phyloP scores from a whole-genome alignment of 2,888 invertebrate genomes.

The Melolontha melolontha region DNA sequence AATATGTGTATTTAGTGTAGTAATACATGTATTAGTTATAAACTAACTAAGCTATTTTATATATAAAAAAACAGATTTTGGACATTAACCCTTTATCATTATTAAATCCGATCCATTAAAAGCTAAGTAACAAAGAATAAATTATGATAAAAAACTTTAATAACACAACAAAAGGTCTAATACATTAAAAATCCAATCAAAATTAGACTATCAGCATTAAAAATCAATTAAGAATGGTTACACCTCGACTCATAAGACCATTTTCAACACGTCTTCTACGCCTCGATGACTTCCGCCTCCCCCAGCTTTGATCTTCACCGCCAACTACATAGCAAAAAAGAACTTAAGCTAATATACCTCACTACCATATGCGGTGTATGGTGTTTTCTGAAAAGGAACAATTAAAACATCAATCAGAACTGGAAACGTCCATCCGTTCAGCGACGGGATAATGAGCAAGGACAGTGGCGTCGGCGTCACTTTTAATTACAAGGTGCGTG shows the following conservation, averaged over 20 bases:
- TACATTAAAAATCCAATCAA: constrained; percentile 28
- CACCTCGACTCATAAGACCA: constrained; percentile 22
- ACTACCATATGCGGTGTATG: constrained; percentile 3
- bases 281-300: constrained; percentile 24
- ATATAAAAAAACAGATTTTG: no score
- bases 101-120: no score
- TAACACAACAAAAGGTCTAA: constrained; percentile 22
- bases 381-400: constrained; percentile 30
- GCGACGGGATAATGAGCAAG: constrained; percentile 43
- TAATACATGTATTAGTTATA: no score
- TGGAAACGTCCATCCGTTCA: constrained; percentile 10
- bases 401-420: constrained; percentile 44
- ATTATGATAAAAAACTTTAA: constrained; percentile 23
- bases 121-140: no score
- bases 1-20: no score
- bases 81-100: no score
- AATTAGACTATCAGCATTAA: constrained; percentile 32
- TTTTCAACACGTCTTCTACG: constrained; percentile 30
- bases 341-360: not conserved
- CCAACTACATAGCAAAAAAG: not conserved
- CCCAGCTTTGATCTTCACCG: constrained; percentile 28
- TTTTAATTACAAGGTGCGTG: constrained; percentile 52
- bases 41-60: no score
- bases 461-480: constrained; percentile 49
- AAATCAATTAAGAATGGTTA: constrained; percentile 32